Evolutionary conservation across 2,113 vertebrate species (phyloP).

Genomic region (Zosterops pallidus): DNA sequence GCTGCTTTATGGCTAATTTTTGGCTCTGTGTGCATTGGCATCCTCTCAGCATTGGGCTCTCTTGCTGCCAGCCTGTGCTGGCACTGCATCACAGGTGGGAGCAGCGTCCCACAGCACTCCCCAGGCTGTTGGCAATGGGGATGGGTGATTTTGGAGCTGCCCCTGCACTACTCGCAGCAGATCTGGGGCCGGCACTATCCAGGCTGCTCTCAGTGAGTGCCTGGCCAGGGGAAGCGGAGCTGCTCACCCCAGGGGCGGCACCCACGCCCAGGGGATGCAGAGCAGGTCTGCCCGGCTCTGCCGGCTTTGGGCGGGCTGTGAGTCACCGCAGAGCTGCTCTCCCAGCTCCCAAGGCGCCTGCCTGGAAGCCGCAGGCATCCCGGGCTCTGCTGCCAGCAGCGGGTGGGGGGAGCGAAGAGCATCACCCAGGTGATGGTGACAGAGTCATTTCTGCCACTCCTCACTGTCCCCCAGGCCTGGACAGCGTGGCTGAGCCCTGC

Average conservation of each 20-base stretch:
- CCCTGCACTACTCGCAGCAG: not conserved
- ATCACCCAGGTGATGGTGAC: not conserved
- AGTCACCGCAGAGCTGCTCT: not conserved
- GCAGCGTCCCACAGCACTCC: not conserved
- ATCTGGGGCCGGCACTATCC: not conserved
- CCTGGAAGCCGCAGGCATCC: not conserved
- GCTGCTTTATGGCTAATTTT: not conserved
- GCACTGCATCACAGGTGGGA: not conserved
- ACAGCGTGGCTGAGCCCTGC: not conserved
- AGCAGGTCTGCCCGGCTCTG: slow-evolving; percentile 56
- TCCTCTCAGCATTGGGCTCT: not conserved
- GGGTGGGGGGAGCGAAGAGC: rapidly evolving
- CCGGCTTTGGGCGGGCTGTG: slow-evolving; percentile 10
- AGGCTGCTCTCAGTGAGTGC: not conserved
- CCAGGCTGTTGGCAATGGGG: rapidly evolving
- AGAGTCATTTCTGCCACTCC: not conserved
- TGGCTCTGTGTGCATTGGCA: rapidly evolving
- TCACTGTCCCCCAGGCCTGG: not conserved
- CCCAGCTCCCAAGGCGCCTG: not conserved
- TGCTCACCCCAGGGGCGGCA: not conserved
- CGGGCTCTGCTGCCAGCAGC: not conserved
- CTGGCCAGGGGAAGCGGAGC: not conserved
- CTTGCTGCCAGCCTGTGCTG: not conserved
- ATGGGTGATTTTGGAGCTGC: not conserved
- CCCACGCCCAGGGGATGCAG: not conserved